Evolutionary conservation across 2,888 invertebrate species (phyloP).

Genomic region (Tenthredo notha): DNA sequence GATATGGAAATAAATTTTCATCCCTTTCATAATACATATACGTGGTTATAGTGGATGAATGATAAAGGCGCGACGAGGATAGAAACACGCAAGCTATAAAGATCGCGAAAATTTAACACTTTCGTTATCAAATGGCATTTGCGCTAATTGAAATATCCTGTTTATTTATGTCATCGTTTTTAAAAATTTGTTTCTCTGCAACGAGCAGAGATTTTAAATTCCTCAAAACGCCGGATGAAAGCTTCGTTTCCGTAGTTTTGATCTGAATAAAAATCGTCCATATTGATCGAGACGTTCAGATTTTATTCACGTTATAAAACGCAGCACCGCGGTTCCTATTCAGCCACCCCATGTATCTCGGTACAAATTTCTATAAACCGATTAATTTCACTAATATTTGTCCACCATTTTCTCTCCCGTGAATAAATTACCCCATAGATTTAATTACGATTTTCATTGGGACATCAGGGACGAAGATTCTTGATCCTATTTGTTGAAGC

Average conservation of each 20-base stretch:
- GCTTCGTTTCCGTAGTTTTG: not conserved
- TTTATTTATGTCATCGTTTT: not conserved
- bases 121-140: not conserved
- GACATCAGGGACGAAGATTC: not conserved
- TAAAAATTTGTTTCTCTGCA: not conserved
- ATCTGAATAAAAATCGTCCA: not conserved
- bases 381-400: not conserved
- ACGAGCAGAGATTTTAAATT: not conserved
- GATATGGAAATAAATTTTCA: not conserved
- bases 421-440: constrained; percentile 27
- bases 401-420: not conserved
- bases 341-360: not conserved
- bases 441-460: constrained; percentile 25
- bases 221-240: not conserved
- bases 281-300: not conserved
- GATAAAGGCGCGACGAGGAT: too few species aligned
- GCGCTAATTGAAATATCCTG: not conserved
- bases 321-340: not conserved
- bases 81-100: not conserved
- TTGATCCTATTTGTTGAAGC: constrained; percentile 14
- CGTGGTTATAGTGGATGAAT: too few species aligned
- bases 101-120: not conserved
- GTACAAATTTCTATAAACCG: not conserved
- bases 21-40: not conserved
- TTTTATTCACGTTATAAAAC: not conserved